A percentile compares a stretch with the other conserved stretches of the same genome.
Conservation (phyloP, 1,140 invertebrate genomes). For the Macrotrachela quadricornifera region DNA sequence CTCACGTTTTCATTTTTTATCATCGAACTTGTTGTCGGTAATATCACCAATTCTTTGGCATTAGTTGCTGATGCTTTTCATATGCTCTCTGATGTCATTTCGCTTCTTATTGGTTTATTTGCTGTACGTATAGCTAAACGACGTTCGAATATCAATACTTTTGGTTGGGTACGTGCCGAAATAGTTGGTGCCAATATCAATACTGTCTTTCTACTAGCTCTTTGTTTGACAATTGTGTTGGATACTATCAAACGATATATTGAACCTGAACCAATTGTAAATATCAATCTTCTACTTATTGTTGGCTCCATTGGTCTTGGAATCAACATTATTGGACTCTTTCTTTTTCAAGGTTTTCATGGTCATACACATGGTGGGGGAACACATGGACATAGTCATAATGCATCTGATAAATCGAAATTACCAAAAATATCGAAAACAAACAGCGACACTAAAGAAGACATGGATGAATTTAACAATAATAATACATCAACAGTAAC, state of each 20-base stretch:
- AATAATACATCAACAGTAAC: too few species aligned
- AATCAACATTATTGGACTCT: constrained; percentile 1
- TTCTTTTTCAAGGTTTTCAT: constrained; percentile 13
- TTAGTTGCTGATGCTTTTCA: constrained; percentile 38
- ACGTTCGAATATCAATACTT: constrained; percentile 29
- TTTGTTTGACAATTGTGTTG: constrained; percentile 38
- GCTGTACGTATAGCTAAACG: constrained; percentile 23
- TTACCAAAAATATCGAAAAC: too few species aligned
- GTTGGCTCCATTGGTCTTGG: background rate
- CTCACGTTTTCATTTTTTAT: constrained; percentile 34
- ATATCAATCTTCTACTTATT: constrained; percentile 1
- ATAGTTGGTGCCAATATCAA: constrained; percentile 37
- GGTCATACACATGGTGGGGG: background rate
- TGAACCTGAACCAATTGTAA: constrained; percentile 9
- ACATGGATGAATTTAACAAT: too few species aligned
- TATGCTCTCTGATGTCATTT: constrained; percentile 37
- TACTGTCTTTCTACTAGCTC: constrained; percentile 36
- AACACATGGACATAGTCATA: too few species aligned
- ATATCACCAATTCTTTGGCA: constrained; percentile 36
- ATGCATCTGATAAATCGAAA: too few species aligned
- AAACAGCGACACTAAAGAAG: too few species aligned
- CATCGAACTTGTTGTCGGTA: constrained; percentile 35
- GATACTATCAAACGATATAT: constrained; percentile 29
- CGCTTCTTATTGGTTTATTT: constrained; percentile 31
- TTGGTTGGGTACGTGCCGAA: constrained; percentile 38